phyloP scores from a whole-genome alignment of 2,797 vertebrate species.

The Pseudotriccus pelzelni region DNA sequence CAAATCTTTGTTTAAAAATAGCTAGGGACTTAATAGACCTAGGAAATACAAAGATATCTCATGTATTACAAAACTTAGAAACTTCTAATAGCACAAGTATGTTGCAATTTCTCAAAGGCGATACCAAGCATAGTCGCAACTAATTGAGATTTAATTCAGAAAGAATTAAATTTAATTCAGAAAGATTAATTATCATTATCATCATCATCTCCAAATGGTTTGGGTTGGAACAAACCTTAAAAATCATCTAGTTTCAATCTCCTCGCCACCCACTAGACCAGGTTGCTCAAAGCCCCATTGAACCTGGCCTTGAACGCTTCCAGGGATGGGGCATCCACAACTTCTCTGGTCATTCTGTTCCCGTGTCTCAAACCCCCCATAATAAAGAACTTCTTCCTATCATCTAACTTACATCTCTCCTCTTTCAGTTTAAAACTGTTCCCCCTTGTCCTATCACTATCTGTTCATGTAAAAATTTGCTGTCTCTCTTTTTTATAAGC shows the following conservation, averaged over 20 bases:
- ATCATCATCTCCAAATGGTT: too few relatives aligned
- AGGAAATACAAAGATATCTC: not conserved
- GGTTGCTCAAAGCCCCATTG: not conserved
- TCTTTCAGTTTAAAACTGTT: not conserved
- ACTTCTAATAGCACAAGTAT: not conserved
- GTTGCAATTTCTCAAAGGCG: not conserved
- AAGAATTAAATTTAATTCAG: not conserved
- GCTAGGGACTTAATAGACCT: not conserved
- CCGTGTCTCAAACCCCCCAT: accelerated
- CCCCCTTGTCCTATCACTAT: not conserved
- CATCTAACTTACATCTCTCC: not conserved
- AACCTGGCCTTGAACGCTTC: not conserved
- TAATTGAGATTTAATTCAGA: not conserved
- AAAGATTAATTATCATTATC: not conserved
- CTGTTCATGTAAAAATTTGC: not conserved
- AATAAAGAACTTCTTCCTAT: not conserved
- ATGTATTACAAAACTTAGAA: not conserved
- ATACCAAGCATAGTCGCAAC: not conserved
- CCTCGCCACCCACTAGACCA: not conserved
- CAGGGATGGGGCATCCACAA: not conserved
- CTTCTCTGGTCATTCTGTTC: not conserved
- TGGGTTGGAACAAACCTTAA: not conserved
- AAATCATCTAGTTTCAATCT: not conserved
- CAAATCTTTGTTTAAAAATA: not conserved
- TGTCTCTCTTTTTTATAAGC: not conserved